Conservation (phyloP, 2,113 vertebrate genomes). For the Anhinga rufa region DNA sequence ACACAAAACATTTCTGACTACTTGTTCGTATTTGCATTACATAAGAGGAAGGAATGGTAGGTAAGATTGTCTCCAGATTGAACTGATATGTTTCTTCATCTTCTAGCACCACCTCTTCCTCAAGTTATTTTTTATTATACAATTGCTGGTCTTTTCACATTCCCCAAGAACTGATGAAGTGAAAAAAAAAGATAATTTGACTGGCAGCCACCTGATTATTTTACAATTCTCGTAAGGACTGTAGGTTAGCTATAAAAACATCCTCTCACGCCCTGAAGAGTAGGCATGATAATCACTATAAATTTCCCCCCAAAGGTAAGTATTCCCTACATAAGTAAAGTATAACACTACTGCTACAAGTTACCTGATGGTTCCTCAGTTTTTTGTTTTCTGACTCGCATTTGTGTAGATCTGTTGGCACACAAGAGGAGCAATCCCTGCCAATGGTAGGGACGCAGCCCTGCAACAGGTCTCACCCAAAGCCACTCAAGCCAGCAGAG, state of each 20-base stretch:
- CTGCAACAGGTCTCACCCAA: background rate
- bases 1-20: background rate
- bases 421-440: background rate
- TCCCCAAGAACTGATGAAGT: background rate
- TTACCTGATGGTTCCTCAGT: background rate
- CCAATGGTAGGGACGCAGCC: fast-evolving
- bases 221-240: background rate
- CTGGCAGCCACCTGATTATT: background rate
- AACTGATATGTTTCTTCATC: background rate
- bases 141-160: background rate
- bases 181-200: background rate
- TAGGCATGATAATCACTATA: background rate
- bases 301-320: background rate
- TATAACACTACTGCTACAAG: background rate
- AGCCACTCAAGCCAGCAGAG: background rate
- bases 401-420: background rate
- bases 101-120: background rate
- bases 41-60: background rate
- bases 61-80: background rate
- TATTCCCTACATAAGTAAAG: background rate
- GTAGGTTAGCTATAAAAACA: background rate
- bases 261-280: background rate
- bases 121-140: background rate
- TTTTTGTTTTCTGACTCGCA: background rate
- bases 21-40: background rate